Evolutionary conservation across 35 echinoderm and acorn worm species (phyloP).

Genomic region (Nesometra sesokonis): DNA sequence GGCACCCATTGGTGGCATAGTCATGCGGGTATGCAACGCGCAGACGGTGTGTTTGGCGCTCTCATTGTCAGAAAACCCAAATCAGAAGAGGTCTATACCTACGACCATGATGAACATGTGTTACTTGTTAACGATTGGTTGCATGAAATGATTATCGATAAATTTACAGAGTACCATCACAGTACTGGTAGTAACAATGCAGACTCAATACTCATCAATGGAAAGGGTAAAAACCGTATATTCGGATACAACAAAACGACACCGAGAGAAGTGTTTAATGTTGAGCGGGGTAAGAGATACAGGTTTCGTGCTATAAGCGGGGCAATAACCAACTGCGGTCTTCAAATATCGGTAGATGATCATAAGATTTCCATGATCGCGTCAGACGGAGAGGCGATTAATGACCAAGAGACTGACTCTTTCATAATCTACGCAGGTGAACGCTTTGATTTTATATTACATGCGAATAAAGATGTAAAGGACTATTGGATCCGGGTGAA

Average conservation of each 20-base stretch:
- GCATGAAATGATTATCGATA: conserved; percentile 43
- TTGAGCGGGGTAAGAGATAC: not conserved
- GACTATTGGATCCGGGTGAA: not conserved
- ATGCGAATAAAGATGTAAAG: not conserved
- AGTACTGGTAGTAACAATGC: not conserved
- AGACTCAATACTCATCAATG: not conserved
- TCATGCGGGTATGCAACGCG: conserved; percentile 53
- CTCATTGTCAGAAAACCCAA: conserved; percentile 51
- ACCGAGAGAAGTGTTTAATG: not conserved
- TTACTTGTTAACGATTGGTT: conserved; percentile 69
- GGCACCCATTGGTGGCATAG: conserved; percentile 59
- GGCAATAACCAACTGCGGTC: not conserved
- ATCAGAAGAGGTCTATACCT: not conserved
- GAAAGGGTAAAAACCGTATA: not conserved
- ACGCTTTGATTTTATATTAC: not conserved
- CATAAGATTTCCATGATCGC: not conserved
- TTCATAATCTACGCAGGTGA: not conserved
- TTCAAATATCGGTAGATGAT: not conserved
- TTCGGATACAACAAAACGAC: not conserved
- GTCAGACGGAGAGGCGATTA: not conserved
- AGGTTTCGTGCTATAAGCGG: not conserved
- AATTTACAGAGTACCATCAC: conserved; percentile 63
- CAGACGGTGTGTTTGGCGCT: conserved; percentile 75
- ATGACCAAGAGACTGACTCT: not conserved
- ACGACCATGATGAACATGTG: conserved; percentile 63